Evolutionary conservation across 2,888 invertebrate genomes (phyloP).

Genomic region (Drosophila monieri): DNA sequence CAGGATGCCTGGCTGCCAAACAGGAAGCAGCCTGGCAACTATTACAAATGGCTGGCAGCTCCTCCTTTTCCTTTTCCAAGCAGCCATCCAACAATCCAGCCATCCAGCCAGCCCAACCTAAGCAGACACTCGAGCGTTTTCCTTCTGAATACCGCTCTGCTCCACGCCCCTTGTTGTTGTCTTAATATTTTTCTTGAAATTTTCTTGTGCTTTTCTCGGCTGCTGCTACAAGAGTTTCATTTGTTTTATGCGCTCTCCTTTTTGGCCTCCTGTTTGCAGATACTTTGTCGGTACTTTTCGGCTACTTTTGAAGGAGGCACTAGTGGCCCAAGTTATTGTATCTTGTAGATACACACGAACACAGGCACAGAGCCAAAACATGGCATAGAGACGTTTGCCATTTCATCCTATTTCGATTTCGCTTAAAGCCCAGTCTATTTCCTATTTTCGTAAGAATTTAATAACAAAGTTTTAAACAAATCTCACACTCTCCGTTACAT

Average conservation of each 20-base stretch:
- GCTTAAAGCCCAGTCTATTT: slow-evolving; percentile 14
- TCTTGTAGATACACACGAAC: slow-evolving; percentile 71
- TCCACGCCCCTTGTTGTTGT: slow-evolving; percentile 57
- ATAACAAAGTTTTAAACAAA: slow-evolving; percentile 56
- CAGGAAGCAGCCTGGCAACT: slow-evolving; percentile 61
- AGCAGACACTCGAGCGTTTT: slow-evolving; percentile 63
- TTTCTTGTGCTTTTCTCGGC: slow-evolving; percentile 74
- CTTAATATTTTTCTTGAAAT: slow-evolving; percentile 78
- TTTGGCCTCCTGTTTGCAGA: slow-evolving; percentile 78
- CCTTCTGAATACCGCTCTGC: slow-evolving; percentile 1
- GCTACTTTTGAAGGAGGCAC: slow-evolving; percentile 73
- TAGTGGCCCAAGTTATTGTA: slow-evolving; percentile 76
- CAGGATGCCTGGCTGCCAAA: slow-evolving; percentile 41
- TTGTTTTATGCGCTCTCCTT: slow-evolving; percentile 75
- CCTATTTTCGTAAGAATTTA: slow-evolving; percentile 52
- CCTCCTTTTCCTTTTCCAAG: slow-evolving; percentile 1
- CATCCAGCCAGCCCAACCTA: slow-evolving; percentile 50
- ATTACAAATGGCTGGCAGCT: slow-evolving; percentile 74
- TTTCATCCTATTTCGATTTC: slow-evolving; percentile 34
- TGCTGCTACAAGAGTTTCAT: slow-evolving; percentile 73
- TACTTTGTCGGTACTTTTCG: slow-evolving; percentile 80
- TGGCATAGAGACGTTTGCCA: slow-evolving; percentile 48
- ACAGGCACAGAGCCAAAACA: not conserved
- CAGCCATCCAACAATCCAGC: slow-evolving; percentile 13
- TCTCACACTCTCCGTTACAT: slow-evolving; percentile 4